Conservation (phyloP, 2,113 vertebrate genomes). For the Syngnathoides biaculeatus region DNA sequence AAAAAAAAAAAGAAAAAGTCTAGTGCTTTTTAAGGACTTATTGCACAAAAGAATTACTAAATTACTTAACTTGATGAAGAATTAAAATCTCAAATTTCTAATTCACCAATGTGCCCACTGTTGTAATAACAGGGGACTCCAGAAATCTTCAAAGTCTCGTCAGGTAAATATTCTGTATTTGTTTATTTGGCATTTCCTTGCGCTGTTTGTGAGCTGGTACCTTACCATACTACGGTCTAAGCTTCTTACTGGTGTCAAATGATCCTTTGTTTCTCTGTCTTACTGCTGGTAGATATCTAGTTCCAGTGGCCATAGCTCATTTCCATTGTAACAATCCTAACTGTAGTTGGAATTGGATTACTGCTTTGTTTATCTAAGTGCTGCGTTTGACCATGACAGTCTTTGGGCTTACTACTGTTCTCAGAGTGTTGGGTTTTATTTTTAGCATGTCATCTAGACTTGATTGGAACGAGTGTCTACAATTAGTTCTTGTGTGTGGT, state of each 20-base stretch:
- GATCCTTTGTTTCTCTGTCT: constrained; percentile 39
- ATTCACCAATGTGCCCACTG: neutral
- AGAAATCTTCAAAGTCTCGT: neutral
- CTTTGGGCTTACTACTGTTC: constrained; percentile 18
- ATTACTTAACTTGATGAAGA: neutral
- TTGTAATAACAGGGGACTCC: constrained; percentile 2
- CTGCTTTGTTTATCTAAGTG: constrained; percentile 21
- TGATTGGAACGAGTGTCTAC: neutral
- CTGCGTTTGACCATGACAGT: constrained; percentile 8
- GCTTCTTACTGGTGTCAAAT: constrained; percentile 33
- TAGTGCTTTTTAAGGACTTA: neutral
- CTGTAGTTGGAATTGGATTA: constrained; percentile 43
- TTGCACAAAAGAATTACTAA: neutral
- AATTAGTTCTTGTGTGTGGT: neutral
- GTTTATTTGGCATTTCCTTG: too few species aligned
- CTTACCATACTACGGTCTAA: constrained; percentile 8
- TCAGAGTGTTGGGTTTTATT: constrained; percentile 14
- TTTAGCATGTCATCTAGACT: constrained; percentile 9
- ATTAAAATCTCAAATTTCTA: constrained; percentile 4
- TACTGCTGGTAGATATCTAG: constrained; percentile 32
- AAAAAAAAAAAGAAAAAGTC: too few species aligned
- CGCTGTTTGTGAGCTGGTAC: neutral
- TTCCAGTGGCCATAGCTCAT: constrained; percentile 29
- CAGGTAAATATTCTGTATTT: too few species aligned
- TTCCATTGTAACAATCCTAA: constrained; percentile 29